Percentiles rank a stretch among this genome's conserved stretches.
Conservation (phyloP, 2,888 invertebrate genomes). For the Galerucella nymphaeae region DNA sequence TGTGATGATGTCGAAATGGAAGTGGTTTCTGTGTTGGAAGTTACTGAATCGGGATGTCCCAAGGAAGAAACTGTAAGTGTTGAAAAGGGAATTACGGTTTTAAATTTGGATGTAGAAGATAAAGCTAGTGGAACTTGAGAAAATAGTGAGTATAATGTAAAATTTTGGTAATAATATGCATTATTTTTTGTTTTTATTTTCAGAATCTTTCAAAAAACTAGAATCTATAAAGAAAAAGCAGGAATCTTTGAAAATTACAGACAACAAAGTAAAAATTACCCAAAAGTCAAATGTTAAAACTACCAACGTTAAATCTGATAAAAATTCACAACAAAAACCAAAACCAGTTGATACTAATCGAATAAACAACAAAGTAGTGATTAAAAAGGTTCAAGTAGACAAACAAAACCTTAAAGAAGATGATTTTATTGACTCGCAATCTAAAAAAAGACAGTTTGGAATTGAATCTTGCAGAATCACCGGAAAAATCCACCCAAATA, state of each 20-base stretch:
- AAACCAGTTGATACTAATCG: conserved; percentile 18
- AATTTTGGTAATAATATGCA: neutral
- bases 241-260: conserved; percentile 22
- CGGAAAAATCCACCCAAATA: conserved; percentile 9
- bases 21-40: neutral
- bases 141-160: neutral
- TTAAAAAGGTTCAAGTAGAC: conserved; percentile 17
- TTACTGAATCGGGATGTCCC: conserved; percentile 31
- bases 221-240: conserved; percentile 31
- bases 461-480: conserved; percentile 39
- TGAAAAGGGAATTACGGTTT: neutral
- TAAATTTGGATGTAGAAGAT: neutral
- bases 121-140: neutral
- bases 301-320: conserved; percentile 23
- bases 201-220: conserved; percentile 16
- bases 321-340: conserved; percentile 20
- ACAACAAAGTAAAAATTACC: conserved; percentile 20
- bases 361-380: conserved; percentile 8
- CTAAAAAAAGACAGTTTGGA: conserved; percentile 43
- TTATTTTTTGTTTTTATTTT: neutral
- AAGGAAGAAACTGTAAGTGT: conserved; percentile 15
- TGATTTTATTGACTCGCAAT: conserved; percentile 10
- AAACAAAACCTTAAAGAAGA: conserved; percentile 31
- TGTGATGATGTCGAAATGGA: conserved; percentile 10
- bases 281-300: conserved; percentile 30